Evolutionary conservation across 1,140 invertebrate species (phyloP).

Genomic region (Chionoecetes opilio): DNA sequence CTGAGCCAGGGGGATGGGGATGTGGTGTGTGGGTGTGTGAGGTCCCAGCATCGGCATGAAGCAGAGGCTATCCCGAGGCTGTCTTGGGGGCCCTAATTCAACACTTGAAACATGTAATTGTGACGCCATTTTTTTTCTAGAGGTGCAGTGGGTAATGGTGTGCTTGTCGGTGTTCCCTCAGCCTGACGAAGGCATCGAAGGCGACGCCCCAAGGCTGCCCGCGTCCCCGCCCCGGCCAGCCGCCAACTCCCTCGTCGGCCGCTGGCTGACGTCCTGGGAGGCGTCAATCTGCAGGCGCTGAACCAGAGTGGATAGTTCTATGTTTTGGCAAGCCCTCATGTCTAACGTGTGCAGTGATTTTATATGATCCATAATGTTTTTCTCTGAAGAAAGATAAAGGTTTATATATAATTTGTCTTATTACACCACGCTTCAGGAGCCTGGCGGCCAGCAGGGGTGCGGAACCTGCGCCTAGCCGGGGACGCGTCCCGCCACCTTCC

Average conservation of each 20-base stretch:
- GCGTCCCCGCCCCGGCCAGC: too few relatives aligned
- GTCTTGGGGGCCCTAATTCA: too few relatives aligned
- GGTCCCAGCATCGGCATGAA: too few relatives aligned
- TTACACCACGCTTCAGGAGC: neutral
- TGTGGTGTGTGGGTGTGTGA: too few relatives aligned
- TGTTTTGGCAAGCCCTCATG: neutral
- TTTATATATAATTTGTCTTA: too few relatives aligned
- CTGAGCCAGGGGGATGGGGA: too few relatives aligned
- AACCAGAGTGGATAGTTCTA: neutral
- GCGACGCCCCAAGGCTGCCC: neutral
- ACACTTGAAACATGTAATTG: neutral
- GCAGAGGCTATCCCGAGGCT: too few relatives aligned
- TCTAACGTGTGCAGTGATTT: neutral
- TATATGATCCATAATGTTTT: too few relatives aligned
- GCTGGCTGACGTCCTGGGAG: neutral
- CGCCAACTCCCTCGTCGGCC: neutral
- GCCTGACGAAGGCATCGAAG: neutral
- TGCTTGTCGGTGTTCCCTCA: constrained; percentile 3
- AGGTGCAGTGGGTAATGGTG: neutral
- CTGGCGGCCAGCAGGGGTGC: neutral
- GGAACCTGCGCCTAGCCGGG: neutral
- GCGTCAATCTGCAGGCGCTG: neutral
- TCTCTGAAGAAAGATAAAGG: too few relatives aligned
- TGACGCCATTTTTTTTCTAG: too few relatives aligned
- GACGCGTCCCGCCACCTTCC: neutral